Percentiles rank a stretch among this genome's conserved stretches.
Evolutionary conservation across 2,113 vertebrate genomes (phyloP).

Genomic region (Psilopsiagon aurifrons): DNA sequence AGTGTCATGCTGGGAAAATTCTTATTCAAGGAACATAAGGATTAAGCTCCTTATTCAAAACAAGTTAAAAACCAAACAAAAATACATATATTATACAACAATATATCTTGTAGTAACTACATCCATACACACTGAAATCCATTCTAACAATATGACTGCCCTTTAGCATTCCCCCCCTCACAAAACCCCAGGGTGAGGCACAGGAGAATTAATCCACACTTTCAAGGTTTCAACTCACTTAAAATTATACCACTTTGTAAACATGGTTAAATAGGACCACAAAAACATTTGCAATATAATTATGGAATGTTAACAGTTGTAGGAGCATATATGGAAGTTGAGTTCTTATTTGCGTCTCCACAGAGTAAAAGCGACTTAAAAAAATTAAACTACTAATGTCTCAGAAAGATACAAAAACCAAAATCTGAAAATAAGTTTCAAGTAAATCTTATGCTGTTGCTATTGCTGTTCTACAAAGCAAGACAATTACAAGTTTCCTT

Average conservation of each 20-base stretch:
- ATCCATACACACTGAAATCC: neutral
- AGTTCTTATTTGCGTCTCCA: neutral
- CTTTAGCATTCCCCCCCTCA: neutral
- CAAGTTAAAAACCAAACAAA: neutral
- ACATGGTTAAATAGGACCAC: neutral
- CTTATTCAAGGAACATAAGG: neutral
- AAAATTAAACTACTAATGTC: neutral
- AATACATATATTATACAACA: neutral
- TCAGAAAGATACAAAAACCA: neutral
- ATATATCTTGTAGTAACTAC: neutral
- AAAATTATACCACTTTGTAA: neutral
- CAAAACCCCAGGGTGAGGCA: neutral
- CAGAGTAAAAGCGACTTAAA: neutral
- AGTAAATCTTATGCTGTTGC: neutral
- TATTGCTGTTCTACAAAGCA: neutral
- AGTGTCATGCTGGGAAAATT: neutral
- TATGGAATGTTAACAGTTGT: neutral
- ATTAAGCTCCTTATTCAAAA: neutral
- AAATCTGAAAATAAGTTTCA: neutral
- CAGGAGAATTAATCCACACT: neutral
- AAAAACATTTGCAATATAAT: neutral
- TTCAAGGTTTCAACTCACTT: neutral
- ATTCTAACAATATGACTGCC: neutral
- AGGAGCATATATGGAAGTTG: neutral
- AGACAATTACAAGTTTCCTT: neutral